phyloP scores from a whole-genome alignment of 1,140 invertebrate genomes.

The Pinna nobilis region DNA sequence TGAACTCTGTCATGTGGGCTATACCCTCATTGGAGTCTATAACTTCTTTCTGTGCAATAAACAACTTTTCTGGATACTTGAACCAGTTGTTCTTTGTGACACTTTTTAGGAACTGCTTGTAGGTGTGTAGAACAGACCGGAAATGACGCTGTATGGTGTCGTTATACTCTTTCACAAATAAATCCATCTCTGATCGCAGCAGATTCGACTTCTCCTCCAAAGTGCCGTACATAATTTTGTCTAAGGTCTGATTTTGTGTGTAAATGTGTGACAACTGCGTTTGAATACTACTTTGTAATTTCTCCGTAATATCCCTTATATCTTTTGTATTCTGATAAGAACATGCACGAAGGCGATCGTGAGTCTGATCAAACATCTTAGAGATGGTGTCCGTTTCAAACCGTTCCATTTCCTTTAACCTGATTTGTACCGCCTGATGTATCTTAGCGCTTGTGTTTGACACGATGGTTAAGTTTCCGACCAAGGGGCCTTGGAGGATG shows the following conservation, averaged over 20 bases:
- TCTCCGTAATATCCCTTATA: constrained; percentile 39
- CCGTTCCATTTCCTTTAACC: constrained; percentile 47
- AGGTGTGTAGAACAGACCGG: constrained; percentile 46
- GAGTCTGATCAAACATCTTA: constrained; percentile 48
- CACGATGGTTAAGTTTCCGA: constrained; percentile 49
- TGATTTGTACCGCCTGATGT: constrained; percentile 45
- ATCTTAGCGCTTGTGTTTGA: constrained; percentile 51
- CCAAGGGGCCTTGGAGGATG: constrained; percentile 44
- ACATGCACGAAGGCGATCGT: constrained; percentile 55
- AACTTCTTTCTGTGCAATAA: constrained; percentile 53
- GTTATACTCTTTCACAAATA: constrained; percentile 58
- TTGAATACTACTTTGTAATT: constrained; percentile 40
- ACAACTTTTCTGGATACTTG: constrained; percentile 58
- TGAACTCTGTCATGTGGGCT: constrained; percentile 55
- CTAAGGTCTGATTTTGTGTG: constrained; percentile 46
- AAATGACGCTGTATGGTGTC: constrained; percentile 54
- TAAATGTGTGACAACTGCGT: constrained; percentile 48
- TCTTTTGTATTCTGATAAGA: constrained; percentile 53
- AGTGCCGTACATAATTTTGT: constrained; percentile 36
- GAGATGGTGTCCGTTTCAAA: constrained; percentile 56
- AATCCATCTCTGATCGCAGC: constrained; percentile 52
- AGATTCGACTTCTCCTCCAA: constrained; percentile 49
- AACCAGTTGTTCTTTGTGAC: constrained; percentile 58
- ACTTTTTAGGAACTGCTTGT: constrained; percentile 49
- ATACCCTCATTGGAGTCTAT: constrained; percentile 38